These are phyloP conservation scores for Brachyistius frenatus DNA, from an alignment of 2,113 vertebrate species.

Conservation along the genomic window DNA sequence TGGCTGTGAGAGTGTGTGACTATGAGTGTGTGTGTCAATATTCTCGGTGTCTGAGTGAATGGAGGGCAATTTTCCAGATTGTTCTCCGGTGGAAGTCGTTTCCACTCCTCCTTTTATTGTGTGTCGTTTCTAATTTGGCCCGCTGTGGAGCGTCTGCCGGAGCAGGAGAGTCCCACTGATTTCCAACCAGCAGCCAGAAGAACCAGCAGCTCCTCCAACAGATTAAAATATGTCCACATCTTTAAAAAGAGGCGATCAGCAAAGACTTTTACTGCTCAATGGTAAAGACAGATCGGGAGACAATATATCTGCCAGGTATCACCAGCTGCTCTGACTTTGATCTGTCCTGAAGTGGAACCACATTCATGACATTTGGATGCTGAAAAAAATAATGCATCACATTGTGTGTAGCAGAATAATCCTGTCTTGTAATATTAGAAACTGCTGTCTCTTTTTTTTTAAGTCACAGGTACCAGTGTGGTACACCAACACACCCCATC, in stretches of 20 bases:
- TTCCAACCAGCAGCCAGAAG: conserved; percentile 17
- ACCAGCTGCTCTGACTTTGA: conserved; percentile 32
- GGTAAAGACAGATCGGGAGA: background rate
- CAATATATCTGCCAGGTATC: conserved; percentile 1
- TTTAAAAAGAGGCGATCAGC: conserved; percentile 32
- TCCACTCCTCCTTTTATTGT: conserved; percentile 33
- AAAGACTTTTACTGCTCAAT: conserved; percentile 20
- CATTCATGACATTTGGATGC: background rate
- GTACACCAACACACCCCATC: no score
- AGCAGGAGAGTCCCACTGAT: conserved; percentile 17
- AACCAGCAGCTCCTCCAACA: background rate
- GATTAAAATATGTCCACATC: background rate
- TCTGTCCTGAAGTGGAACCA: no score
- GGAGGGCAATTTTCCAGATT: conserved; percentile 28
- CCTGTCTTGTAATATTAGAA: no score
- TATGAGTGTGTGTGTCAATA: conserved; percentile 8
- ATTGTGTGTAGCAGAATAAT: no score
- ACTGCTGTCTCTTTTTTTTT: no score
- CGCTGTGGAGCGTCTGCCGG: background rate
- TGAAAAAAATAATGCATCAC: background rate
- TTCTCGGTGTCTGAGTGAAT: conserved; percentile 25
- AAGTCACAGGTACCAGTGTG: no score
- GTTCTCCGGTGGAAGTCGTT: conserved; percentile 36
- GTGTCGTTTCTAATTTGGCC: conserved; percentile 34
- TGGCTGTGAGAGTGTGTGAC: conserved; percentile 15